Base-by-base conservation (phyloP, 1,140 invertebrate genomes). In the Eulimnadia texana region DNA sequence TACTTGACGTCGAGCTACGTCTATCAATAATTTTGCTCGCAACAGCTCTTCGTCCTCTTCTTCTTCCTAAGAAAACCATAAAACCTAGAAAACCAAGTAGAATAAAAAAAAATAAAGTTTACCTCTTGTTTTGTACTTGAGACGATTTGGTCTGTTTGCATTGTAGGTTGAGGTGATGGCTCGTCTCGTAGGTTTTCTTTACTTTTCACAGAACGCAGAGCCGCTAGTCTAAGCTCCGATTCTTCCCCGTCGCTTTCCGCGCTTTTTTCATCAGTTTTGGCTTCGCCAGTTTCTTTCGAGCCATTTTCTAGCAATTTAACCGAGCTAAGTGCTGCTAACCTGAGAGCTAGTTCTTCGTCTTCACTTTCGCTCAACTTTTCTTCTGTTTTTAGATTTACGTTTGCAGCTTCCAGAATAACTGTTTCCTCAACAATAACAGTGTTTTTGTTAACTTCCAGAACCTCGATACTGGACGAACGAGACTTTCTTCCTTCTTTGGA, bases 21-120 rank as follows among this genome's bases (percentile, higher is more conserved):
- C 55, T 13, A 57, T 57, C 3, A 57, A 20, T 1, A 57, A 19
- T 27, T 33, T 23, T 9, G 55, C 55, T 25, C 55, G 27, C 28
- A 57, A 19, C 33, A 57, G 33, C 25, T 57, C 55, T 20, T 57
- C 55, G 33, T 57, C 55, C 29, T 57, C 55, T 22, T 55, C 53
- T 55, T 29, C 52, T 6, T 20, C 54, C 6, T 6, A 42, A 42
- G 16, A 42, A 42, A 42, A 42, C 16, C 33, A 42, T 6, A 42
- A 6, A 42, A 9, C 6, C 33, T 42, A 6, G 16, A 42, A 6
- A 42, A 16, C 6, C 33, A 42, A 16, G 33, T 42, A n/a, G n/a
- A n/a, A n/a, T n/a, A n/a, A n/a, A n/a, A n/a, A n/a, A n/a, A n/a
- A n/a, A n/a, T n/a, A n/a, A n/a, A n/a, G n/a, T n/a, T n/a, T n/a